Conservation (phyloP, 2,113 vertebrate genomes). For the Oxyura jamaicensis region DNA sequence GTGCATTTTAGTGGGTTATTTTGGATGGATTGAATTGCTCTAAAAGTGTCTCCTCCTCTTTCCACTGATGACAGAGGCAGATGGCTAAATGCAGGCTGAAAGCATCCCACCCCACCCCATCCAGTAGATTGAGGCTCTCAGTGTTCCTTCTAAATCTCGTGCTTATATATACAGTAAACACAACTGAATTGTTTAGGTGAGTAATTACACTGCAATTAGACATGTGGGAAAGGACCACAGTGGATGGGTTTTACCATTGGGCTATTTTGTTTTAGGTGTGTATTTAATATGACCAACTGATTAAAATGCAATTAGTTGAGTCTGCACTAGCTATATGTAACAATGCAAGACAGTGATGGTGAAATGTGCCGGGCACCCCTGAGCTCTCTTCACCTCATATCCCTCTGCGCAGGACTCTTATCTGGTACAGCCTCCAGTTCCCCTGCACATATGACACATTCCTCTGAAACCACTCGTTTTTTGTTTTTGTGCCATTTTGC, state of each 20-base stretch:
- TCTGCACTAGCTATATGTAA: not conserved
- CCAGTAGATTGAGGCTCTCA: accelerated
- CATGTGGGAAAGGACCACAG: not conserved
- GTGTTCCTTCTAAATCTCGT: not conserved
- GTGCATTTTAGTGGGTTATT: not conserved
- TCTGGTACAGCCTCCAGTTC: not conserved
- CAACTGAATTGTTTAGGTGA: not conserved
- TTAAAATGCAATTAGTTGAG: not conserved
- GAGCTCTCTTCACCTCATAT: not conserved
- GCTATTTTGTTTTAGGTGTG: not conserved
- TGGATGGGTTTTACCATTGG: not conserved
- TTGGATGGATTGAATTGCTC: not conserved
- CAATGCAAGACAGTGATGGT: not conserved
- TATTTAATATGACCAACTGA: not conserved
- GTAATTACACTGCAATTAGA: not conserved
- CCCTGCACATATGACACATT: not conserved
- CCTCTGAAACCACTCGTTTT: not conserved
- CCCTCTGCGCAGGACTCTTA: not conserved
- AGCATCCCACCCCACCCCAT: not conserved
- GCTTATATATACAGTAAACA: not conserved
- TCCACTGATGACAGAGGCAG: not conserved
- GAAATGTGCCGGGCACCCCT: not conserved
- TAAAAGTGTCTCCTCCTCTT: not conserved
- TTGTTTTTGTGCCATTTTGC: not conserved
- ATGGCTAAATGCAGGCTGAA: not conserved